Evolutionary conservation across 2,888 invertebrate genomes (phyloP).

Genomic region (Bugula neritina): DNA sequence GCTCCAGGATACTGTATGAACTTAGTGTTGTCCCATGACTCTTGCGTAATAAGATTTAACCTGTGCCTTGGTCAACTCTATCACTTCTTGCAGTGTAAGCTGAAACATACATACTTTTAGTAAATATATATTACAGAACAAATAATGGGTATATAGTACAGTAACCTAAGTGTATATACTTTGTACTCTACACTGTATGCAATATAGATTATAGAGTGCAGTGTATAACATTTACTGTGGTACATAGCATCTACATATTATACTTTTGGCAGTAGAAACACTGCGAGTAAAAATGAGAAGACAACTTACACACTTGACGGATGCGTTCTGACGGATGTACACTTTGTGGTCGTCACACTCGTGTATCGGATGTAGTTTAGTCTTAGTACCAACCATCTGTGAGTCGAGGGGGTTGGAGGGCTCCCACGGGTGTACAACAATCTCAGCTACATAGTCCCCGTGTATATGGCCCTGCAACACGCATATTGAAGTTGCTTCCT

Average conservation of each 20-base stretch:
- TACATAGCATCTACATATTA: no score
- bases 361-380: slow-evolving; percentile 43
- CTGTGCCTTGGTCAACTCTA: slow-evolving; percentile 16
- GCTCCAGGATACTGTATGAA: no score
- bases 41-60: not conserved
- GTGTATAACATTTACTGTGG: no score
- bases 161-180: no score
- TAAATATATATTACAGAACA: no score
- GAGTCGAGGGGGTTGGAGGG: slow-evolving; percentile 34
- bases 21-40: no score
- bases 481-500: not conserved
- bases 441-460: slow-evolving; percentile 42
- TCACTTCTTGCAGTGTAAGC: slow-evolving; percentile 4
- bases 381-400: slow-evolving; percentile 31
- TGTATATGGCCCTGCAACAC: slow-evolving; percentile 33
- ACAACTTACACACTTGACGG: slow-evolving; percentile 31
- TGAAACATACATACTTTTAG: not conserved
- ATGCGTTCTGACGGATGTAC: slow-evolving; percentile 42
- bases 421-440: slow-evolving; percentile 41
- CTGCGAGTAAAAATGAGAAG: no score
- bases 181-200: no score
- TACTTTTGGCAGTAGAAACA: no score
- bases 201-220: no score
- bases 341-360: slow-evolving; percentile 43
- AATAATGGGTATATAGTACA: no score